Conservation (phyloP, 2,888 invertebrate species). For the Dascillus cervinus region DNA sequence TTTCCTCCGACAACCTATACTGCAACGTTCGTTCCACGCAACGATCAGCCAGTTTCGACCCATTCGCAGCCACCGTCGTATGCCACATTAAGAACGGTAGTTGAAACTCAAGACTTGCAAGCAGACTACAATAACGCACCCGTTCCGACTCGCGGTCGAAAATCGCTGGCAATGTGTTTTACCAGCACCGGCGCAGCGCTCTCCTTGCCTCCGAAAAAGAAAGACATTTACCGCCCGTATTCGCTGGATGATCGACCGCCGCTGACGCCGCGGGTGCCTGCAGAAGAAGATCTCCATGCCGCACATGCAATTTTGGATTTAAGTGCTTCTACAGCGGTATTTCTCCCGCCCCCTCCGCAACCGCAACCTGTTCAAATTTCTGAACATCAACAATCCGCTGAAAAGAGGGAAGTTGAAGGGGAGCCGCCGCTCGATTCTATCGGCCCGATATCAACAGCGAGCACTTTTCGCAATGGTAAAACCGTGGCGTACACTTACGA, state of each 20-base stretch:
- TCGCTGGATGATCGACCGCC: slow-evolving; percentile 63
- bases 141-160: slow-evolving; percentile 45
- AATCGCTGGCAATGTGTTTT: slow-evolving; percentile 75
- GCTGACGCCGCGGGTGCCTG: slow-evolving; percentile 53
- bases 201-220: slow-evolving; percentile 82
- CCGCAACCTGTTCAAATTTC: slow-evolving; percentile 18
- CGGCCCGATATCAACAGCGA: slow-evolving; percentile 29
- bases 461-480: slow-evolving; percentile 45
- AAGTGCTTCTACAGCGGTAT: slow-evolving; percentile 74
- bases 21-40: slow-evolving; percentile 64
- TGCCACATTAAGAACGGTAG: slow-evolving; percentile 48
- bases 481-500: slow-evolving; percentile 86
- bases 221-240: slow-evolving; percentile 85
- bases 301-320: slow-evolving; percentile 85
- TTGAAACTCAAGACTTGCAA: slow-evolving; percentile 40
- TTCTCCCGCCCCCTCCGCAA: slow-evolving; percentile 50
- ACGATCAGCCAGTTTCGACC: slow-evolving; percentile 41
- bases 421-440: slow-evolving; percentile 28
- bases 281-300: slow-evolving; percentile 78
- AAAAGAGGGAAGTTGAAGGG: slow-evolving; percentile 18
- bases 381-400: slow-evolving; percentile 14
- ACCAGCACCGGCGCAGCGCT: slow-evolving; percentile 78
- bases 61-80: slow-evolving; percentile 45
- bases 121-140: slow-evolving; percentile 28
- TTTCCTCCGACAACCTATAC: slow-evolving; percentile 70